Base-by-base conservation (phyloP, 2,888 invertebrate species). In the Choreutis nemorana region DNA sequence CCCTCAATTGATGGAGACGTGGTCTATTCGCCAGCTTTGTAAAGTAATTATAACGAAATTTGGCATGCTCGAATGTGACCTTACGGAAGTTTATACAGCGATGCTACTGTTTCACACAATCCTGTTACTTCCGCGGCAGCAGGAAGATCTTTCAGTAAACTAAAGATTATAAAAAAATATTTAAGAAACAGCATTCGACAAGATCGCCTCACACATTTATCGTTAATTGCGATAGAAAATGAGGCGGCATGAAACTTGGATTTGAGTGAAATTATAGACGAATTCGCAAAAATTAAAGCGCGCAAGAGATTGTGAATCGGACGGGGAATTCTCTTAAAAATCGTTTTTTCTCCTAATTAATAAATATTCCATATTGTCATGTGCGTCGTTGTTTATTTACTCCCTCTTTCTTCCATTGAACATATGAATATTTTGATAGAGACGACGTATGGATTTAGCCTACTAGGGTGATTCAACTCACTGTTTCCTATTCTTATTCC, bases 111-210 rank as follows among this genome's bases (percentile, higher is more conserved):
- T 41, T 29, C 30, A 30, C 25, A 37, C 35, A 39, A 40, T 37
- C 37, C 35, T 35, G 34, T 34, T 37, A 22, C 33, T 31, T 40
- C 33, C 26, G 30, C 34, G 29, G 32, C 28, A 35, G 32, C 35
- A 30, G 38, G 36, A 34, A 35, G 34, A 22, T 34, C 31, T 30
- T 37, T 44, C 31, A 36, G 37, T 31, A 45, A 42, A 33, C 39
- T 38, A 40, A 33, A 37, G 28, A 42, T 37, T 27, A 31, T 29
- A 29, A 36, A 30, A 36, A 33, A 36, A 27, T 34, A 40, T 31
- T 32, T 34, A 32, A 36, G 34, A 31, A 33, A 36, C 28, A 39
- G 9, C 30, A 30, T 35, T 26, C 33, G 35, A 29, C 35, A 36
- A 40, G 30, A 26, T 35, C 36, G 35, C 30, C 36, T 35, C 32